Percentiles rank a stretch among this genome's conserved stretches.
Conservation (phyloP, 2,888 invertebrate species). For the Apamea epomidion region DNA sequence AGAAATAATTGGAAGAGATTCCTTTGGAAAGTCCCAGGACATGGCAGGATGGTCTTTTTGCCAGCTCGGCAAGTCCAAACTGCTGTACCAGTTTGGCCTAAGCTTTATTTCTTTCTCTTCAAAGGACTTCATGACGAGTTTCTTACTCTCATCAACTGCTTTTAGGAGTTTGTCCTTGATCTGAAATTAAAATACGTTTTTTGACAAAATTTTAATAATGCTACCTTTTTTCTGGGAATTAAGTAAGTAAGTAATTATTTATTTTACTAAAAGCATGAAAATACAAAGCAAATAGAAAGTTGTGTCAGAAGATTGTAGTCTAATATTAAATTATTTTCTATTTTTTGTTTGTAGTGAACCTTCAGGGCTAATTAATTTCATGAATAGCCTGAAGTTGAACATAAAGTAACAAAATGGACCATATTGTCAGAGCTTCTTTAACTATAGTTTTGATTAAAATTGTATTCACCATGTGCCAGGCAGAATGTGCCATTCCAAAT, state of each 20-base stretch:
- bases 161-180: constrained; percentile 88
- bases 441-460: background rate
- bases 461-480: constrained; percentile 42
- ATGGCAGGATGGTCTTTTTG: constrained; percentile 87
- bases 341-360: too few species aligned
- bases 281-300: background rate
- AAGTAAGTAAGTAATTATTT: too few species aligned
- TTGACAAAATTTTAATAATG: background rate
- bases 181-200: constrained; percentile 68
- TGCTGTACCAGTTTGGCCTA: constrained; percentile 85
- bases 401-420: background rate
- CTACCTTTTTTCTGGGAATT: background rate
- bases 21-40: constrained; percentile 90
- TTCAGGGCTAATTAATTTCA: background rate
- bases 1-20: constrained; percentile 80
- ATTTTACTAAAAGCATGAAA: too few species aligned
- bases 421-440: background rate
- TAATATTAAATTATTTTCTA: background rate
- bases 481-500: constrained; percentile 41
- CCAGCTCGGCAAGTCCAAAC: constrained; percentile 86
- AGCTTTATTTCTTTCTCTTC: constrained; percentile 85
- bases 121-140: constrained; percentile 87
- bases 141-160: constrained; percentile 89
- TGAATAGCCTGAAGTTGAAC: background rate
- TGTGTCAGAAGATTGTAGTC: background rate